Evolutionary conservation across 2,113 vertebrate genomes (phyloP), one percentile per base, ranked within the genome.

Genomic region (Mormoops blainvillei): DNA sequence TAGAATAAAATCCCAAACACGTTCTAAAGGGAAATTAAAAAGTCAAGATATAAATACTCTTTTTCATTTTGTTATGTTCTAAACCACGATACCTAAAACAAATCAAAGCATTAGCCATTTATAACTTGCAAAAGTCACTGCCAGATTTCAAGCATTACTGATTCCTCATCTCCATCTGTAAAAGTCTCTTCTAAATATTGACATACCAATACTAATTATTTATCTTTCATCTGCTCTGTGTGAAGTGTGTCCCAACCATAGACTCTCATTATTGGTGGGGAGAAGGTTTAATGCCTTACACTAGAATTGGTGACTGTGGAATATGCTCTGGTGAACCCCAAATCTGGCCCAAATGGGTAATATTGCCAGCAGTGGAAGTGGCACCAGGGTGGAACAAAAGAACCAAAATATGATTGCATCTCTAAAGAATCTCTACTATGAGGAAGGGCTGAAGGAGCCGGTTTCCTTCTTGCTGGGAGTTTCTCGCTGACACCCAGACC

Each of bases 361-460:
- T 85, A 56, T 96, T 96, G 91, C 86, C 73, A 94, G 68, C 91
- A 92, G 48, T 93, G 71, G 94, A 97, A 86, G 84, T 52, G 8
- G 36, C 18, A 31, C 24, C 38, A 68, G 91, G 85, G 94, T 85
- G 92, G 85, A 95, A 82, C 77, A 82, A 80, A 94, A 65, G 91
- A 94, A 84, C 18, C 16, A 50, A 56, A 45, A 67, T 91, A 87
- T 97, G 89, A 97, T 3, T 85, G 28, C 41, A 28, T 80, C 82
- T 83, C 54, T 93, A 16, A 95, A 91, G 93, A 96, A 96, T 97
- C 54, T 94, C 71, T 93, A 71, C 77, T 96, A 93, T 96, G 97
- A 96, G 95, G 97, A 95, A 98, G 73, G 31, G 10, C 26, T 45
- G 36, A 90, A 90, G 50, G 86, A 81, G n/a, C 7, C 85, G 48